Evolutionary conservation across 2,113 vertebrate genomes (phyloP).

Genomic region (Paramormyrops kingsleyae): DNA sequence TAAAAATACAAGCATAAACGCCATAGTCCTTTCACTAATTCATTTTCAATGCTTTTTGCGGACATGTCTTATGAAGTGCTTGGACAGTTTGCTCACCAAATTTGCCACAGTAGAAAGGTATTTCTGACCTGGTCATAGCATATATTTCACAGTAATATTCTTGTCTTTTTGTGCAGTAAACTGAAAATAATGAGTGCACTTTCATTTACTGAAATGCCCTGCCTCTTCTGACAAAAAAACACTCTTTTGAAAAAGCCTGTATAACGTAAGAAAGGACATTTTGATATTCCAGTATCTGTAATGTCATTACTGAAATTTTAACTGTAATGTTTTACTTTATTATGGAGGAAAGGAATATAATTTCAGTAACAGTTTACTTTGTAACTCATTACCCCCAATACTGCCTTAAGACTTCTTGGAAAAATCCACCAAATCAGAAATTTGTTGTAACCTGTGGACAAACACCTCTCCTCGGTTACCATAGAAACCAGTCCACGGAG

Average conservation of each 20-base stretch:
- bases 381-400: neutral
- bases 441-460: slow-evolving; percentile 14
- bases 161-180: neutral
- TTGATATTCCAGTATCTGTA: neutral
- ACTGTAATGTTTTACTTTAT: neutral
- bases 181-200: neutral
- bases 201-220: neutral
- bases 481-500: slow-evolving; percentile 56
- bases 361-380: neutral
- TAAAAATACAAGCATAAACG: neutral
- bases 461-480: slow-evolving; percentile 47
- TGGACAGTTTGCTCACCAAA: neutral
- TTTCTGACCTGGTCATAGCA: neutral
- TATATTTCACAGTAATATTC: neutral
- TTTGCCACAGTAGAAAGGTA: neutral
- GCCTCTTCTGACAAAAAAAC: neutral
- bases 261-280: neutral
- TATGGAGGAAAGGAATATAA: neutral
- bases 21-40: neutral
- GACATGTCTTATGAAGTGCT: neutral
- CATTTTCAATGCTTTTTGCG: neutral
- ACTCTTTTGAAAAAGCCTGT: neutral
- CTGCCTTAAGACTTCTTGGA: neutral
- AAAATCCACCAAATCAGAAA: neutral
- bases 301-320: neutral